Evolutionary conservation across 2,888 invertebrate species (phyloP).

Genomic region (Cheilosia impressa): DNA sequence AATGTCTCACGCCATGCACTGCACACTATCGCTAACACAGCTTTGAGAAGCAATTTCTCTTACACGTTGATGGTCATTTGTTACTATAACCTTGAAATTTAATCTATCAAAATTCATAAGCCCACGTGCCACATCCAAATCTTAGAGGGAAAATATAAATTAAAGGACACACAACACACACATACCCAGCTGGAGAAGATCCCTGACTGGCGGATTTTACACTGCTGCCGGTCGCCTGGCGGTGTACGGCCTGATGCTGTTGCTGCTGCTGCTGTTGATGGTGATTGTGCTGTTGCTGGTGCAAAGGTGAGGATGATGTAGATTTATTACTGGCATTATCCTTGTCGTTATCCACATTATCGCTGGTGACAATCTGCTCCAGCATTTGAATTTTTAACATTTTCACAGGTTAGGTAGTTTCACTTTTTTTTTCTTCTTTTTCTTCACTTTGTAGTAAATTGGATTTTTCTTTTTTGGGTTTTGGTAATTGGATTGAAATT

Average conservation of each 20-base stretch:
- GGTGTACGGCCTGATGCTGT: conserved; percentile 72
- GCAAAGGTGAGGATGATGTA: conserved; percentile 81
- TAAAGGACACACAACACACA: conserved; percentile 43
- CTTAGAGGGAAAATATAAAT: conserved; percentile 10
- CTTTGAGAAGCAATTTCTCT: not conserved
- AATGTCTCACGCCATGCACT: conserved; percentile 9
- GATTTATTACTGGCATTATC: conserved; percentile 77
- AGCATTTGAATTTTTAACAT: conserved; percentile 92
- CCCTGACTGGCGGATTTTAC: conserved; percentile 82
- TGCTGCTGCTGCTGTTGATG: conserved; percentile 33
- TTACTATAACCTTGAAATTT: conserved; percentile 22
- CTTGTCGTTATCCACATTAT: conserved; percentile 80
- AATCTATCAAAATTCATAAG: conserved; percentile 35
- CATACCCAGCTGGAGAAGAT: conserved; percentile 83
- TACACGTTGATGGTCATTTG: conserved; percentile 21
- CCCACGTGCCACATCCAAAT: conserved; percentile 18
- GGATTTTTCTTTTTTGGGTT: conserved; percentile 28
- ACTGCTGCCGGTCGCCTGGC: conserved; percentile 74
- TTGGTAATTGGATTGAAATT: conserved; percentile 51
- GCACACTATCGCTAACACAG: not conserved
- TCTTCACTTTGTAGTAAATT: conserved; percentile 38
- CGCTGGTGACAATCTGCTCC: conserved; percentile 89
- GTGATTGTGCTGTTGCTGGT: conserved; percentile 77
- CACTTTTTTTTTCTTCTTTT: conserved; percentile 4
- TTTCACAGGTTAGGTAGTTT: conserved; percentile 62